Evolutionary conservation across 1,140 invertebrate species (phyloP), one percentile per base, ranked within the genome.

Genomic region (Pteromalus puparum): DNA sequence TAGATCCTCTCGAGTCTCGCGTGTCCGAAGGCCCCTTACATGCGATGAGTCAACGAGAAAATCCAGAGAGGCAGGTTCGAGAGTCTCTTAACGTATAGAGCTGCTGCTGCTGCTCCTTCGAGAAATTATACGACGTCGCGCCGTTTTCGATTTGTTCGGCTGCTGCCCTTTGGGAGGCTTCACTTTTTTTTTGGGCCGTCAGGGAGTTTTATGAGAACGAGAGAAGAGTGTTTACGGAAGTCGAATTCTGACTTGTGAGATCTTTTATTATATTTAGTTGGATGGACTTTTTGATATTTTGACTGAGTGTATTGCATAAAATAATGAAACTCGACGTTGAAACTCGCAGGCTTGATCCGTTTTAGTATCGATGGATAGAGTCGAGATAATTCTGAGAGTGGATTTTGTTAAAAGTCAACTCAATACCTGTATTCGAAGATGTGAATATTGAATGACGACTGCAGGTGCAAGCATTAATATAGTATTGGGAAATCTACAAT

Each of bases 21-120:
- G 46, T 53, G 46, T 53, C 2, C 13, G 38, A 38, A 30, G 61
- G 81, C n/a, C 72, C 83, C 83, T 84, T 84, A 84, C 30, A 46
- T 24, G 34, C 13, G 67, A 42, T 84, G 83, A 84, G 77, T 84
- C 67, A 70, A 48, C 83, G 72, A 84, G 83, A 80, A 84, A 76
- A 80, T 74, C 34, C 53, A 34, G 83, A 26, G 77, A 12, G 65
- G 77, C 77, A 75, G 78, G 77, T 75, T 76, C 30, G n/a, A 70
- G 38, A 42, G 9, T 74, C 18, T 61, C 53, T 61, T 15, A 61
- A 61, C 15, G 4, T 1, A 42, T 21, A 46, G 13, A 74, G 2
- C 24, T 15, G 10, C 70, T 42, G 24, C 28, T 83, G 67, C 61
- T 46, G 21, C 48, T n/a, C 30, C 30, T 82, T 67, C 74, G 30